Evolutionary conservation across 2,797 vertebrate genomes (phyloP), one percentile per base, ranked within the genome.

Genomic region (Cossypha caffra): DNA sequence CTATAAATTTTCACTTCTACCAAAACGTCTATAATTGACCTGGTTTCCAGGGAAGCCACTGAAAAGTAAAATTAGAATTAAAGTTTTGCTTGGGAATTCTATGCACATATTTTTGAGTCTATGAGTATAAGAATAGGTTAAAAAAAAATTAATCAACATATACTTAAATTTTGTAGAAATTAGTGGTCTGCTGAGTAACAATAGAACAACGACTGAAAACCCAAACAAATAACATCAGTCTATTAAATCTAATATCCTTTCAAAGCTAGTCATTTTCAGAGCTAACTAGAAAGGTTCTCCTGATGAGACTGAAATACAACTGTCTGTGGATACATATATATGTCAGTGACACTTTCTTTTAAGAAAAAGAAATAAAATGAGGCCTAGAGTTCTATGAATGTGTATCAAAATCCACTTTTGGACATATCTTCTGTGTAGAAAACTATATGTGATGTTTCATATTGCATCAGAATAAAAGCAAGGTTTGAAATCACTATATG

Each of bases 361-460:
- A 19, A 5, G 5, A n/a, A 58, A 51, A 28, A 40, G 9, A 66
- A 48, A 31, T 25, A 45, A 75, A 75, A 47, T 68, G 12, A 58
- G 1, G 40, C 42, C 24, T 26, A 1, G 2, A 63, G 78, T 29
- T 37, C 2, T 40, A 50, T 20, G 17, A 38, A 29, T 11, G 1
- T 28, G 1, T 38, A 42, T 51, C 2, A 3, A 71, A 84, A 87
- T 48, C 16, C 7, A 50, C 10, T 48, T 51, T 68, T 2, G 3
- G 7, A n/a, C 1, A 0, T 48, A 13, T 35, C 10, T 82, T 28
- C n/a, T 47, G 5, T 35, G 16, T 54, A 72, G 29, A 79, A 85
- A 69, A 24, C 23, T 29, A 3, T 63, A 54, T 3, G 5, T 50
- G 37, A 42, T 66, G 10, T 55, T 71, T 83, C 9, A 28, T 51